These are phyloP conservation scores for Chamaea fasciata DNA, from an alignment of 2,113 vertebrate species.

Conservation along the genomic window DNA sequence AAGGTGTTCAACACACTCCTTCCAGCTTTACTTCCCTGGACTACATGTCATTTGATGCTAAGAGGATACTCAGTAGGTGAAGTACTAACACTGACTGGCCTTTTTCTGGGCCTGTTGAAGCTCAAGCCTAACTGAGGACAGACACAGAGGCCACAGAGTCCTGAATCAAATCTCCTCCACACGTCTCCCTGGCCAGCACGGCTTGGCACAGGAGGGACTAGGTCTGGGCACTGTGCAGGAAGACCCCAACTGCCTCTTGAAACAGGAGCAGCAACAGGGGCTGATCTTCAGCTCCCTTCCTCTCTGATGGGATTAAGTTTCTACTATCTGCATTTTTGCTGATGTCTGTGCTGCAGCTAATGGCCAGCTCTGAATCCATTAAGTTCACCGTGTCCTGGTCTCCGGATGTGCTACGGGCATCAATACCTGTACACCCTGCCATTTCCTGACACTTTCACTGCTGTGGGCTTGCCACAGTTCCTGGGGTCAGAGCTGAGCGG, in stretches of 20 bases:
- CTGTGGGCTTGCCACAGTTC: background rate
- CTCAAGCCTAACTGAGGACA: background rate
- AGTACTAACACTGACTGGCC: background rate
- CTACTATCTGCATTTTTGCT: slow-evolving; percentile 32
- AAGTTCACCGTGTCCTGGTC: background rate
- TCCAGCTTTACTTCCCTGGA: background rate
- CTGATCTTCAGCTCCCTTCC: background rate
- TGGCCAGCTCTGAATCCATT: slow-evolving; percentile 5
- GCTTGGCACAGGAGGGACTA: background rate
- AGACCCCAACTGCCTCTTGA: background rate
- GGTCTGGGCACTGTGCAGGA: background rate
- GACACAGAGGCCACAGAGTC: background rate
- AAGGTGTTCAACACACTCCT: background rate
- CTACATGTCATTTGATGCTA: background rate
- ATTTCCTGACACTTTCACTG: background rate
- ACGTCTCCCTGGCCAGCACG: background rate
- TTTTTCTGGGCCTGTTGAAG: background rate
- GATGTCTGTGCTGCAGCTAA: slow-evolving; percentile 12
- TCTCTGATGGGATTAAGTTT: background rate
- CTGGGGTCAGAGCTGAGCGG: background rate
- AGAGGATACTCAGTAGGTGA: background rate
- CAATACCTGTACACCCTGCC: background rate
- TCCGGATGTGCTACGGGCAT: background rate
- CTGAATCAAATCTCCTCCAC: background rate
- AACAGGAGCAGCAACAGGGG: background rate